Evolutionary conservation across 2,797 vertebrate species (phyloP).

Genomic region (Podargus strigoides): DNA sequence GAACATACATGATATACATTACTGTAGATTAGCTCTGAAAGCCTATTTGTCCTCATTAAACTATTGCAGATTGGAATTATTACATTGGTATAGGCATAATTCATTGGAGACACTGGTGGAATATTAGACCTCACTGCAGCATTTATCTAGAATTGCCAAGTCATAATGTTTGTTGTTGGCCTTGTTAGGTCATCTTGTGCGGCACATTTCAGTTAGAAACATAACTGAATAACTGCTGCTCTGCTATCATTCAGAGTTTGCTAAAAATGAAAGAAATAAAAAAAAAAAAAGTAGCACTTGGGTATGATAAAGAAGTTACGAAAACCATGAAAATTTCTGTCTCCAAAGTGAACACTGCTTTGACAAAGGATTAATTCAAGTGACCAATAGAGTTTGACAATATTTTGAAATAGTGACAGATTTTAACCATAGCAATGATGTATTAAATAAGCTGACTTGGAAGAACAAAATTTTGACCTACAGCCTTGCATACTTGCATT

Average conservation of each 20-base stretch:
- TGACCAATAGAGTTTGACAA: background rate
- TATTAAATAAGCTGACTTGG: background rate
- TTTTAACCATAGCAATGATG: background rate
- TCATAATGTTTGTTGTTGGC: background rate
- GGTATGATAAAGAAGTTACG: background rate
- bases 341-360: background rate
- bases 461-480: background rate
- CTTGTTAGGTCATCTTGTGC: background rate
- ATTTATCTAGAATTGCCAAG: background rate
- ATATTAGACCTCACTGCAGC: background rate
- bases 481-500: background rate
- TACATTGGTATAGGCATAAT: background rate
- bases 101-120: background rate
- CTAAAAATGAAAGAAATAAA: background rate
- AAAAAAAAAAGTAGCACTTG: no score
- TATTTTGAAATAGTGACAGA: background rate
- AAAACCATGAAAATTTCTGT: background rate
- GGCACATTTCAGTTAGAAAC: background rate
- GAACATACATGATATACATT: accelerated
- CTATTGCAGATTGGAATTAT: background rate
- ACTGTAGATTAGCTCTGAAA: background rate
- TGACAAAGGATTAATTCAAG: background rate
- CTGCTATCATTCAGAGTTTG: background rate
- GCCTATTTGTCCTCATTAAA: background rate
- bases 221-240: background rate